Evolutionary conservation across 2,113 vertebrate species (phyloP).

Genomic region (Psilopogon haemacephalus): DNA sequence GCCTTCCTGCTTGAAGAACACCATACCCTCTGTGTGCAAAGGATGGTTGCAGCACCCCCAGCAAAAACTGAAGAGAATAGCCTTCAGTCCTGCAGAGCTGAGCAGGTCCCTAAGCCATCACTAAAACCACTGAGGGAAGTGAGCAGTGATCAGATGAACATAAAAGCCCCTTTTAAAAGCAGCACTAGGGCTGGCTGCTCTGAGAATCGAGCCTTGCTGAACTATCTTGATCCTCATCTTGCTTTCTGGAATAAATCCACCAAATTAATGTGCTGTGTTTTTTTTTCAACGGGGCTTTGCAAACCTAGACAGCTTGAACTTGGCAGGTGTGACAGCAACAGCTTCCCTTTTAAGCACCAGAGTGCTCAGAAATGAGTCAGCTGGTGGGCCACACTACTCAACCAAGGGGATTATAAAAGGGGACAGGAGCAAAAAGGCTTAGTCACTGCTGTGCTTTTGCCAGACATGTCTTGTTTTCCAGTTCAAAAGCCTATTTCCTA

Average conservation of each 20-base stretch:
- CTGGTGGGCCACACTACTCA: accelerated
- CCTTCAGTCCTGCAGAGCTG: not conserved
- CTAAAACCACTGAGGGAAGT: not conserved
- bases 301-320: not conserved
- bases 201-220: not conserved
- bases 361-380: not conserved
- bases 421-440: slow-evolving; percentile 20
- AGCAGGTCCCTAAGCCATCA: not conserved
- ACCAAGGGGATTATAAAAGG: not conserved
- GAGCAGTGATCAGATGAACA: not conserved
- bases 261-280: not conserved
- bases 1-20: not conserved
- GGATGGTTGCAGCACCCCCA: not conserved
- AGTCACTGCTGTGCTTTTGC: slow-evolving; percentile 44
- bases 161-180: accelerated
- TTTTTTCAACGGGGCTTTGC: not conserved
- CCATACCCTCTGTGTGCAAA: not conserved
- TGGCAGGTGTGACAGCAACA: not conserved
- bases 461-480: slow-evolving; percentile 52
- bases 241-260: not conserved
- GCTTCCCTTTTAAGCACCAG: not conserved
- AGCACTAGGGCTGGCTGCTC: accelerated
- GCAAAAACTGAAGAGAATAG: not conserved
- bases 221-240: not conserved
- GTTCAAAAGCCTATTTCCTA: slow-evolving; percentile 60